Evolutionary conservation across 1,140 invertebrate genomes (phyloP), one percentile per base, ranked within the genome.

Genomic region (Cataglyphis hispanica): DNA sequence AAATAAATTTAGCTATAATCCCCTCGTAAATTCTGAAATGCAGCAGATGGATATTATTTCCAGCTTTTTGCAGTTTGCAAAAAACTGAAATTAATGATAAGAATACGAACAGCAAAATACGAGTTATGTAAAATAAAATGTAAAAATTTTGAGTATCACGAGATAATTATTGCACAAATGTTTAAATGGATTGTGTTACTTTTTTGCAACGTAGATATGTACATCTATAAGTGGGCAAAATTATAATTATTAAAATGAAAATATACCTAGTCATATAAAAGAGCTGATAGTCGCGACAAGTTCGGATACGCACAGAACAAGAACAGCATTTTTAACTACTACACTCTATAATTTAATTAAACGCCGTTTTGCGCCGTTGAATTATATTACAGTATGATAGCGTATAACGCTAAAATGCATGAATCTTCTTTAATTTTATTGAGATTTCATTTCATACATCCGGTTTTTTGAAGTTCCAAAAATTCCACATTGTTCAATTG

Each of bases 271-370:
- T 25, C 7, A n/a, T 74, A 83, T 70, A 27, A 83, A 46, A 83
- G 53, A 25, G 25, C 7, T 13, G 13, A 22, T 34, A 16, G 11
- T 31, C 34, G 34, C n/a, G 34, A 11, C 22, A 50, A 27, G 37
- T 60, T n/a, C 64, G 53, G 16, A 19, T 70, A 61, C n/a, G 53
- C 4, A 27, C 37, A 58, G 37, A 10, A 10, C 31, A 34, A 53
- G n/a, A 67, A 43, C 11, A 19, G 66, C 78, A 81, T 83, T 83
- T 83, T 83, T 74, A 25, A 83, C 53, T 74, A 74, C 46, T 83
- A 83, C 67, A 46, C 37, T 74, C 27, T 74, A 74, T 83, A 83
- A 83, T 83, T 83, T 74, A 83, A 83, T 83, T 74, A 83, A 83
- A 74, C 67, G 61, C n/a, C 78, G 67, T 83, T 83, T 72, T 83